Conservation (phyloP, 1,140 invertebrate species). For the Cotesia chilonis region DNA sequence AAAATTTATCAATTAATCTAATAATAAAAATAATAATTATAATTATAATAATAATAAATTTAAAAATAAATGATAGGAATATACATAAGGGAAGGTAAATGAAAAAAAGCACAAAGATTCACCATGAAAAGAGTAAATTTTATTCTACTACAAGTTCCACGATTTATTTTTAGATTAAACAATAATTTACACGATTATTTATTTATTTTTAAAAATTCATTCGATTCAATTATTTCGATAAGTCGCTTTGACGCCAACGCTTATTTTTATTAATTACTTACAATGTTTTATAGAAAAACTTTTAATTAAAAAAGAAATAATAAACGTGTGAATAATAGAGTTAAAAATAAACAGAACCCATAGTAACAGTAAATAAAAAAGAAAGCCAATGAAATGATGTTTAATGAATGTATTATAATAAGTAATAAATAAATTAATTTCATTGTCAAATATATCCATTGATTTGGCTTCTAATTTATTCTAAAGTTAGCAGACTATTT, state of each 20-base stretch:
- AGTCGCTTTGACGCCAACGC: not conserved
- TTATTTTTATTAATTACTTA: too few relatives aligned
- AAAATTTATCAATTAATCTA: slow-evolving; percentile 7
- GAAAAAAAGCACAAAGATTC: slow-evolving; percentile 63
- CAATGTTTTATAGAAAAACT: too few relatives aligned
- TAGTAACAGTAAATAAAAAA: too few relatives aligned
- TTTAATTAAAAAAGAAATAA: too few relatives aligned
- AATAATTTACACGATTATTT: not conserved
- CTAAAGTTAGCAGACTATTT: too few relatives aligned
- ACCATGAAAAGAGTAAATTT: slow-evolving; percentile 57
- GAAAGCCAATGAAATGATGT: too few relatives aligned
- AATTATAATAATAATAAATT: slow-evolving; percentile 37
- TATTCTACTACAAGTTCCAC: slow-evolving; percentile 52
- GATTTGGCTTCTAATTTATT: too few relatives aligned
- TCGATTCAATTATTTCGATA: not conserved
- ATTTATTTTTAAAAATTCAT: not conserved
- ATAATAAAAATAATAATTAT: slow-evolving; percentile 37
- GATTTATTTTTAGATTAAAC: not conserved
- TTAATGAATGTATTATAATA: too few relatives aligned
- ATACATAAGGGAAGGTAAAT: slow-evolving; percentile 49
- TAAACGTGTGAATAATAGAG: too few relatives aligned
- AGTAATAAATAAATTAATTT: too few relatives aligned
- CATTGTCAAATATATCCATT: too few relatives aligned
- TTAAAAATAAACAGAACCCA: too few relatives aligned
- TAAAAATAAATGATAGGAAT: slow-evolving; percentile 32